These are phyloP conservation scores for Xiphophorus birchmanni DNA, from an alignment of 2,797 vertebrate species.

Conservation along the genomic window DNA sequence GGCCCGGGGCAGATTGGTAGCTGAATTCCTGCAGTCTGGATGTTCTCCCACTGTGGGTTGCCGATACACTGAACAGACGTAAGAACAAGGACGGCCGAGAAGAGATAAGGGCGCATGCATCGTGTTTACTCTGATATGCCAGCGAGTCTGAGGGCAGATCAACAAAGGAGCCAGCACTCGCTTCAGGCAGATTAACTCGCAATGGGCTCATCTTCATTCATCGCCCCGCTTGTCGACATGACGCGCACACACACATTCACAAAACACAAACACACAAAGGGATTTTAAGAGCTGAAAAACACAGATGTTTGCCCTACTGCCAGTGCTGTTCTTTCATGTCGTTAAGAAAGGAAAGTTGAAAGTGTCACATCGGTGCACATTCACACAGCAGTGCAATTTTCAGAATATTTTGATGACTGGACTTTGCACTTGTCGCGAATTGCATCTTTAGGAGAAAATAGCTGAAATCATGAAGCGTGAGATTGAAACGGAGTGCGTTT, in stretches of 20 bases:
- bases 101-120: slow-evolving; percentile 23
- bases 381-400: not conserved
- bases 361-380: not conserved
- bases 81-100: not conserved
- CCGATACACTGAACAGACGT: slow-evolving; percentile 7
- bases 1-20: not conserved
- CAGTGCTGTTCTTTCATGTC: not conserved
- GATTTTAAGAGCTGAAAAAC: slow-evolving; percentile 1
- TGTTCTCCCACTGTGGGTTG: slow-evolving; percentile 24
- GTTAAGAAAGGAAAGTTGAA: slow-evolving; percentile 1
- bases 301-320: slow-evolving; percentile 10
- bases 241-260: slow-evolving; percentile 5
- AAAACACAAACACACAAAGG: slow-evolving; percentile 8
- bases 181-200: slow-evolving; percentile 55
- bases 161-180: slow-evolving; percentile 31
- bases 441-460: slow-evolving; percentile 10
- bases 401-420: not conserved
- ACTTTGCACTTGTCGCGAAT: not conserved
- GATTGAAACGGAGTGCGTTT: not conserved
- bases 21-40: not conserved
- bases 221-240: slow-evolving; percentile 31
- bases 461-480: not conserved
- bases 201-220: slow-evolving; percentile 65
- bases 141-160: slow-evolving; percentile 35
- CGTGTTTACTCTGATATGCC: slow-evolving; percentile 39